phyloP scores from a whole-genome alignment of 2,888 invertebrate species.

The Ditula angustiorana region DNA sequence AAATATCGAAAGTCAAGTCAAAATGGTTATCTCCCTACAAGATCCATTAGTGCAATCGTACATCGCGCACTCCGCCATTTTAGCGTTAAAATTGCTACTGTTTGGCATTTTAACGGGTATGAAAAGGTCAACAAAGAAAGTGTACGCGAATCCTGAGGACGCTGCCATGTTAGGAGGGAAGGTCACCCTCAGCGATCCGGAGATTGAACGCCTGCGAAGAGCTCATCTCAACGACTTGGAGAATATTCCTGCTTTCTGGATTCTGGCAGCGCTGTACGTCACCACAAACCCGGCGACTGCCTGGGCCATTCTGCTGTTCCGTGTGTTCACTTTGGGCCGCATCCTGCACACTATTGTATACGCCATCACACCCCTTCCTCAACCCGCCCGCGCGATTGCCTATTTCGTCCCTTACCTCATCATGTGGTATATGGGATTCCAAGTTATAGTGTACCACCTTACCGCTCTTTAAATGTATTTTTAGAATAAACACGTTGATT shows the following conservation, averaged over 20 bases:
- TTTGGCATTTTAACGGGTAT: conserved; percentile 11
- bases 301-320: conserved; percentile 57
- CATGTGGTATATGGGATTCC: conserved; percentile 36
- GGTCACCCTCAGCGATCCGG: conserved; percentile 69
- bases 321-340: conserved; percentile 75
- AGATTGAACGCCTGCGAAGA: conserved; percentile 81
- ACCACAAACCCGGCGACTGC: conserved; percentile 73
- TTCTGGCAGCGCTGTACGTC: conserved; percentile 79
- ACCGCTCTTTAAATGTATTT: conserved; percentile 28
- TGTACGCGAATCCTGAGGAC: conserved; percentile 29
- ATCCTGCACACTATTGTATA: conserved; percentile 84
- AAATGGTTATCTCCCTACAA: conserved; percentile 30
- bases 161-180: conserved; percentile 57
- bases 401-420: conserved; percentile 40
- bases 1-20: too few relatives aligned
- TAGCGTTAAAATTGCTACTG: conserved; percentile 32
- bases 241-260: conserved; percentile 83
- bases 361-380: too few relatives aligned
- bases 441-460: conserved; percentile 29
- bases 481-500: too few relatives aligned
- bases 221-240: conserved; percentile 87
- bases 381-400: conserved; percentile 54
- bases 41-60: conserved; percentile 38
- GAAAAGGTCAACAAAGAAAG: conserved; percentile 47
- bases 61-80: conserved; percentile 37